Evolutionary conservation across 2,888 invertebrate species (phyloP), one percentile per base, ranked within the genome.

Genomic region (Drosophila multiciliata): DNA sequence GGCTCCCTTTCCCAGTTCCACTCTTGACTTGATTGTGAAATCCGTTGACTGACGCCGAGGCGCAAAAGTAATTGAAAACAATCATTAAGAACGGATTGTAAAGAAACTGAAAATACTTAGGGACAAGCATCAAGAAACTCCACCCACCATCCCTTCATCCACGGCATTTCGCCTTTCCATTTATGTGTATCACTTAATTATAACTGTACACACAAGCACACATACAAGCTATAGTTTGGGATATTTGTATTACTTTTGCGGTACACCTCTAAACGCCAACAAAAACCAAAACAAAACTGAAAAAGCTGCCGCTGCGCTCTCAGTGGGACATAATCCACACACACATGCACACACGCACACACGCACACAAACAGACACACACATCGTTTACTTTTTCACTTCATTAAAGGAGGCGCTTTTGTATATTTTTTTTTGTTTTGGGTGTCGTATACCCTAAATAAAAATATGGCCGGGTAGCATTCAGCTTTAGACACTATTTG

Each of bases 101-200:
- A 60, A 66, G 48, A 62, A 55, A 48, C 63, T 62, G 53, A 60
- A 53, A 59, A 62, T 61, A 63, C 55, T 50, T 54, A 65, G 59
- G 33, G 23, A 32, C 49, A 66, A 29, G 42, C 35, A 23, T 33
- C 33, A 4, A 45, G 45, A 8, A 45, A 23, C 15, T 45, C 17
- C 45, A 45, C 15, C 38, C 38, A 8, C 45, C 3, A 32, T 20
- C 11, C 11, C 52, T 5, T 54, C 50, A 29, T 52, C n/a, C 7
- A n/a, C 29, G n/a, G 35, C n/a, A 3, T 35, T 36, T 62, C 23
- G 33, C 52, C 35, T 52, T 49, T 60, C 68, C 75, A 67, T 78
- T 74, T 73, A 82, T 90, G 81, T 86, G 73, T 85, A 85, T 85
- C 85, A 90, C 86, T 90, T 86, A 86, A 86, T 86, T 86, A 90